Evolutionary conservation across 2,113 vertebrate species (phyloP).

Genomic region (Epinephelus lanceolatus): DNA sequence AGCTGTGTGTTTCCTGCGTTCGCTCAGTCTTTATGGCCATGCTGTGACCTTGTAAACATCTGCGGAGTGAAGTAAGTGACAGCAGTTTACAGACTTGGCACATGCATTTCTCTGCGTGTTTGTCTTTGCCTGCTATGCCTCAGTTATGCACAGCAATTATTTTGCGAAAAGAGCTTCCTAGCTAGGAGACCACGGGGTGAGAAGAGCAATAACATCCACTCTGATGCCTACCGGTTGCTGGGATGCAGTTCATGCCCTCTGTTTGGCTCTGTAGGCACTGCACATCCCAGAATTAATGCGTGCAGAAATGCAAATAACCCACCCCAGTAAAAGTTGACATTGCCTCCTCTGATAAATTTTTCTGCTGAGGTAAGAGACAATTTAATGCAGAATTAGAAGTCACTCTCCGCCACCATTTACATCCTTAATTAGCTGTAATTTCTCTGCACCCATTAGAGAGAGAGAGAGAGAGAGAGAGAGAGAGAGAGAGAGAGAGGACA

Average conservation of each 20-base stretch:
- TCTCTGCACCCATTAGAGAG: conserved; percentile 88
- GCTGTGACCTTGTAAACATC: conserved; percentile 76
- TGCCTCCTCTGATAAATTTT: conserved; percentile 89
- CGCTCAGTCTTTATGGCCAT: conserved; percentile 43
- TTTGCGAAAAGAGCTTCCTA: conserved; percentile 37
- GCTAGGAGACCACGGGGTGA: conserved; percentile 35
- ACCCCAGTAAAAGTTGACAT: conserved; percentile 89
- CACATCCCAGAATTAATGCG: conserved; percentile 71
- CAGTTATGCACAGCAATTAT: conserved; percentile 46
- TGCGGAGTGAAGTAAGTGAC: conserved; percentile 59
- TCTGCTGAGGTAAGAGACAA: conserved; percentile 92
- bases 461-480: conserved; percentile 78
- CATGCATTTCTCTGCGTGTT: conserved; percentile 35
- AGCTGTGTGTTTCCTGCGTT: conserved; percentile 27
- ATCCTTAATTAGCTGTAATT: conserved; percentile 93
- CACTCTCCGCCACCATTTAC: conserved; percentile 90
- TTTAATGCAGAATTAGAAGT: conserved; percentile 92
- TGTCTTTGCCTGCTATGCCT: conserved; percentile 50
- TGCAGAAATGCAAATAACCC: conserved; percentile 83
- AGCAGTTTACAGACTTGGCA: conserved; percentile 38
- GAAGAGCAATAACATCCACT: conserved; percentile 35
- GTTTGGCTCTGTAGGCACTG: conserved; percentile 56
- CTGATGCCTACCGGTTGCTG: conserved; percentile 47
- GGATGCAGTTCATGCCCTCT: conserved; percentile 45
- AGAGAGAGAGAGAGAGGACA: conserved; percentile 64